phyloP scores from a whole-genome alignment of 2,113 vertebrate genomes.

The Aramus guarauna region DNA sequence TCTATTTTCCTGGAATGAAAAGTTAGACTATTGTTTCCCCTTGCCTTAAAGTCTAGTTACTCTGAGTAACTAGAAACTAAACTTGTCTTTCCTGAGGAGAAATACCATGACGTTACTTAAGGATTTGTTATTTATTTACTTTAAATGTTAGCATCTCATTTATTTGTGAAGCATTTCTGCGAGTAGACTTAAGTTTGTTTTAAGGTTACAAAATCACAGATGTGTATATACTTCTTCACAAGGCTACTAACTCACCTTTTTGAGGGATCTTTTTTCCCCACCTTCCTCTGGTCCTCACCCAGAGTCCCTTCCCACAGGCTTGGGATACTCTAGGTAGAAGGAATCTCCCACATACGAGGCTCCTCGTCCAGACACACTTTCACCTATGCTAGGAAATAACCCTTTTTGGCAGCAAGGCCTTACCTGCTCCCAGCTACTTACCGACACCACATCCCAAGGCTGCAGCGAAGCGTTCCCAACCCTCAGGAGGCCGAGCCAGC shows the following conservation, averaged over 20 bases:
- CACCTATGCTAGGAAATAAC: fast-evolving
- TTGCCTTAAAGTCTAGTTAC: background rate
- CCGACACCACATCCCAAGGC: background rate
- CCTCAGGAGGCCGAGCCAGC: background rate
- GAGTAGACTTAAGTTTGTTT: background rate
- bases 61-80: background rate
- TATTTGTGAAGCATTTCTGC: background rate
- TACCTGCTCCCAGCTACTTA: background rate
- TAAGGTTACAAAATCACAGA: background rate
- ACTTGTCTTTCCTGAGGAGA: background rate
- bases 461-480: background rate
- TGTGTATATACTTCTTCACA: fast-evolving
- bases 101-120: background rate
- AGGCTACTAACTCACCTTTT: background rate
- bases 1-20: background rate
- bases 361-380: background rate
- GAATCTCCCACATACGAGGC: too few relatives aligned
- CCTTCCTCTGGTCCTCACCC: background rate
- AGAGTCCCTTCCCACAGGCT: background rate
- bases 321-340: too few relatives aligned
- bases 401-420: background rate
- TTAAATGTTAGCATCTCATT: background rate
- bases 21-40: background rate
- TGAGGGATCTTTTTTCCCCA: background rate
- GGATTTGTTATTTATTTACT: background rate